Evolutionary conservation across 2,113 vertebrate genomes (phyloP), one percentile per base, ranked within the genome.

Genomic region (Agelaius phoeniceus): DNA sequence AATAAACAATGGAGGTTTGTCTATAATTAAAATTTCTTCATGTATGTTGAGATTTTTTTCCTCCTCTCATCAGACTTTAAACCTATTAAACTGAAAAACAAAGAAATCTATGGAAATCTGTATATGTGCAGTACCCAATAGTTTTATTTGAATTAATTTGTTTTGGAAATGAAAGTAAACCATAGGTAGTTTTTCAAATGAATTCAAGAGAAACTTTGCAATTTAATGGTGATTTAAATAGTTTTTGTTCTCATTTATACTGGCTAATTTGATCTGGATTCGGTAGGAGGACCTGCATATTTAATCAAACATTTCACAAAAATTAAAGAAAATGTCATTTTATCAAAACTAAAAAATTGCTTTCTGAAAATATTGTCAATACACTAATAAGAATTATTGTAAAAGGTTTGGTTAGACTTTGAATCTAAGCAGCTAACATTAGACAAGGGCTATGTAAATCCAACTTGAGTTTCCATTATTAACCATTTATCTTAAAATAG

Each of bases 401-500:
- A 31, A 58, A 81, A 87, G 16, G 8, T 31, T 84, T 93, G 37
- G 14, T 7, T 37, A 46, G 35, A 35, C 13, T 62, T 81, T 76
- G 41, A 54, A 63, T 73, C 20, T 54, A 35, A 86, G 51, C 46
- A 61, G 39, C 71, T 67, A 39, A 26, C 2, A 3, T 89, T 83
- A 59, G 21, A 80, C 72, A 48, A 77, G 46, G 66, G 30, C 31
- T 88, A 26, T 69, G 37, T 86, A 95, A 96, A 96, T 59, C 57
- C 35, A 66, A 46, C 46, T 79, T 88, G 67, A 58, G 65, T 67
- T 93, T 61, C 63, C 61, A 77, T 79, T 89, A 92, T 93, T 95
- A 87, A 87, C 57, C 74, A 90, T 90, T 94, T 91, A 96, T 87
- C 71, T 35, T 46, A 87, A 41, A 90, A 72, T 6, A 81, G 89